phyloP scores from a whole-genome alignment of 2,888 invertebrate species.

The Parascotia fuliginaria region DNA sequence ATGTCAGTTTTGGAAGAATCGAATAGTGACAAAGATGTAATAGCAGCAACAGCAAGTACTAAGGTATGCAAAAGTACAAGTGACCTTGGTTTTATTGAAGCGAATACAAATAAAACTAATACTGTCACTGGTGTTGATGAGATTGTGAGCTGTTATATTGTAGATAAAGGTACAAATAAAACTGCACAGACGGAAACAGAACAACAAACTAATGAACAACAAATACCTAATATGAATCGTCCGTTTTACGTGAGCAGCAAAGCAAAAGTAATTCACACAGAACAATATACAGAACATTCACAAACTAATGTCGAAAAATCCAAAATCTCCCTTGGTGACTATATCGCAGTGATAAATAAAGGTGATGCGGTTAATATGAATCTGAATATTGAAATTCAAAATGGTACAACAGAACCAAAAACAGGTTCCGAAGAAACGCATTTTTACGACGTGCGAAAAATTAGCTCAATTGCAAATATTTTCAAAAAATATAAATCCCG shows the following conservation, averaged over 20 bases:
- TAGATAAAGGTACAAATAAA: conserved; percentile 1
- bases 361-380: conserved; percentile 59
- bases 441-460: conserved; percentile 8
- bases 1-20: conserved; percentile 13
- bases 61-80: conserved; percentile 25
- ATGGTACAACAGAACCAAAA: neutral
- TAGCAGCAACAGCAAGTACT: conserved; percentile 14
- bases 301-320: conserved; percentile 7
- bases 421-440: neutral
- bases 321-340: conserved; percentile 23
- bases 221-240: neutral
- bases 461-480: conserved; percentile 29
- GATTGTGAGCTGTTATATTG: neutral
- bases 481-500: conserved; percentile 49
- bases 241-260: conserved; percentile 2
- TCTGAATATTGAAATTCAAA: conserved; percentile 48
- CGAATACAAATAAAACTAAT: conserved; percentile 23
- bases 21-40: conserved; percentile 33
- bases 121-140: neutral
- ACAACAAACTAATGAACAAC: conserved; percentile 3
- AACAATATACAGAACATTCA: too few species aligned
- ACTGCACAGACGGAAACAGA: conserved; percentile 19
- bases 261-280: conserved; percentile 5
- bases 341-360: conserved; percentile 46
- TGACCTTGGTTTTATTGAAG: neutral